Evolutionary conservation across 2,113 vertebrate species (phyloP), one percentile per base, ranked within the genome.

Genomic region (Himantopus leucocephalus): DNA sequence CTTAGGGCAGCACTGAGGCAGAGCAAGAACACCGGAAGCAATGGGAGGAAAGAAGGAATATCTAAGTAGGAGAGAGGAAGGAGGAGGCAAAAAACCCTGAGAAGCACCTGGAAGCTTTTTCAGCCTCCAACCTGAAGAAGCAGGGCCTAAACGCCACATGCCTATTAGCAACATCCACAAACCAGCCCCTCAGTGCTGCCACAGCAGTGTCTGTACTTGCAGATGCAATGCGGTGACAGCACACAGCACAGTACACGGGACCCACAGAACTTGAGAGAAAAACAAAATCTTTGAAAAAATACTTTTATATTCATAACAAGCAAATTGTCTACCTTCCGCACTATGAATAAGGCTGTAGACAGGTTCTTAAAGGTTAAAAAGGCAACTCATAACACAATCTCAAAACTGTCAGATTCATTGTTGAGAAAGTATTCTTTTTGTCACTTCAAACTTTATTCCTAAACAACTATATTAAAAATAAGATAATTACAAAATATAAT

Each of bases 401-500:
- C 58, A 48, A 77, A 78, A 91, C 35, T 48, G 35, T 12, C 76
- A 80, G 41, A 43, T 74, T 72, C 37, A 30, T 23, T 92, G 43
- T 27, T 66, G 24, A 78, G 87, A 81, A 82, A 94, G 66, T 75
- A 34, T 43, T 48, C 5, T 30, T 73, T 79, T 87, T 80, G 17
- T 74, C 75, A 86, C 60, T 89, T 95, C 77, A 88, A 84, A 85
- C 63, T 95, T 90, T 88, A 95, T 85, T 95, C 64, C 78, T 92
- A 79, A 82, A 73, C 7, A 26, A 78, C 76, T 68, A 90, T 91
- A 93, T 84, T 92, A 96, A 96, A 94, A 96, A 93, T 86, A 96
- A 94, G 41, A 53, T 87, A 68, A 91, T 89, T 94, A 95, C 68
- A 97, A 96, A 94, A 96, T 92, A 87, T 91, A 89, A 63, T 94